Conservation (phyloP, 2,888 invertebrate genomes). For the Mythimna ferrago region DNA sequence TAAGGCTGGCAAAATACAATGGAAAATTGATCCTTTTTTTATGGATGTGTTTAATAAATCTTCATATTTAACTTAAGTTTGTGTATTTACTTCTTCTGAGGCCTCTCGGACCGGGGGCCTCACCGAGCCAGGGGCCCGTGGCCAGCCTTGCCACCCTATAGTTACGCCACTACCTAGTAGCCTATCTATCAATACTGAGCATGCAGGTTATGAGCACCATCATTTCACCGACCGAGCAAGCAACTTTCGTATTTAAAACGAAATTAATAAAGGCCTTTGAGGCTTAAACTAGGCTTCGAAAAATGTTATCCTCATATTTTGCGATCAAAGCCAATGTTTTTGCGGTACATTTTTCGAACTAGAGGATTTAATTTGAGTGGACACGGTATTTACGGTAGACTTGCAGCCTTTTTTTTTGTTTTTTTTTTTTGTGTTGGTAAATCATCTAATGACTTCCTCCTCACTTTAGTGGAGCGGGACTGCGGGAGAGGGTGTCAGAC, state of each 20-base stretch:
- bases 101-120: too few relatives aligned
- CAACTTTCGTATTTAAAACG: conserved; percentile 37
- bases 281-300: conserved; percentile 22
- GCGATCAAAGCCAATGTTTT: conserved; percentile 16
- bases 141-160: background rate
- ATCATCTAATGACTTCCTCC: too few relatives aligned
- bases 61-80: too few relatives aligned
- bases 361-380: background rate
- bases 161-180: background rate
- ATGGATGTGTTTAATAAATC: too few relatives aligned
- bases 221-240: background rate
- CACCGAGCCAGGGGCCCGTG: too few relatives aligned
- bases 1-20: too few relatives aligned
- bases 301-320: conserved; percentile 36
- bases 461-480: too few relatives aligned
- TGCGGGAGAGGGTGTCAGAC: too few relatives aligned
- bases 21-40: too few relatives aligned
- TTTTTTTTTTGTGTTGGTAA: too few relatives aligned
- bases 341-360: conserved; percentile 9
- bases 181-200: conserved; percentile 30
- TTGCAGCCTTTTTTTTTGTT: background rate
- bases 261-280: conserved; percentile 39
- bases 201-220: conserved; percentile 26
- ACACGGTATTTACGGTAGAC: conserved; percentile 2
- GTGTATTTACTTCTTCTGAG: too few relatives aligned